Evolutionary conservation across 2,113 vertebrate species (phyloP), one percentile per base, ranked within the genome.

Genomic region (Poeciliopsis turrubarensis): DNA sequence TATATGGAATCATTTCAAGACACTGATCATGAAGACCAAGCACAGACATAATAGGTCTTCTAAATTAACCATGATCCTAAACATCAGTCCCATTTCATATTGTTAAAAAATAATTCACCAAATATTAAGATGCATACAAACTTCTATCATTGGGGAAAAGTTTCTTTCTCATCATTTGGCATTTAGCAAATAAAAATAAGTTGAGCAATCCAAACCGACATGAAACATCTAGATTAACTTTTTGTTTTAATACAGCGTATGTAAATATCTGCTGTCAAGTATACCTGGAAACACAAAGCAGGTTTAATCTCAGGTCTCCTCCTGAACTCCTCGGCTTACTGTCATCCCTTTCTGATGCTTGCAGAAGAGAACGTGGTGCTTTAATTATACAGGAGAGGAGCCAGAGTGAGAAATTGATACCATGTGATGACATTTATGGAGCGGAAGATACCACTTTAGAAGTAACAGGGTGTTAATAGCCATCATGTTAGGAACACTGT

Each of bases 391-490:
- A 83, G 80, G 27, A 70, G 81, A 72, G 57, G 66, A 78, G 72
- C 73, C 71, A 26, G 74, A 22, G 51, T 29, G 57, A 68, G 85
- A 78, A 77, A 78, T 72, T 81, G 70, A 84, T 84, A 78, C 72
- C 88, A 84, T 44, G 32, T 78, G 80, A 87, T 70, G 85, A 88
- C 87, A 85, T 82, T 92, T 81, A 76, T 76, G 60, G 77, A 81
- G 68, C 62, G 67, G 77, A 90, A 86, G 70, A 81, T 70, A 37
- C 65, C 81, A 65, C 75, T 90, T 87, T 64, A 75, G 61, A 77
- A 65, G 72, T 78, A 78, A 70, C 61, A 71, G 62, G 77, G 73
- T 70, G 79, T 84, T 83, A 84, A 85, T 86, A 83, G 73, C 77
- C 73, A 68, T n/a, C 41, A 5, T 77, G 75, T 78, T 86, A 70